Percentiles rank a stretch among this genome's conserved stretches.
These are phyloP conservation scores for Orussus abietinus DNA, from an alignment of 1,140 invertebrate species.

Conservation along the genomic window DNA sequence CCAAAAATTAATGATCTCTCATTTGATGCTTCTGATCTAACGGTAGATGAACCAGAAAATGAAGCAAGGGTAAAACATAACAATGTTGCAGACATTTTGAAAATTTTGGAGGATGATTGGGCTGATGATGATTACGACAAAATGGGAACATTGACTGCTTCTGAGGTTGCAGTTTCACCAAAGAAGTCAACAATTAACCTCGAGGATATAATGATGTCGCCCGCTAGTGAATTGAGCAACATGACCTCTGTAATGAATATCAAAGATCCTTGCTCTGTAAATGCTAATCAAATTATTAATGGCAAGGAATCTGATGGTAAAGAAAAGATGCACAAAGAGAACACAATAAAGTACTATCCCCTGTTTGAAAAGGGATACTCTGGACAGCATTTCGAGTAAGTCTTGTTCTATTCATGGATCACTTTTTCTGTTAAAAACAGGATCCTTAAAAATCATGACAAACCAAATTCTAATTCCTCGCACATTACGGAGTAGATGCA, in stretches of 20 bases:
- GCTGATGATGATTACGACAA: slow-evolving; percentile 39
- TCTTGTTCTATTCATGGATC: slow-evolving; percentile 11
- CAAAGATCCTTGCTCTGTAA: slow-evolving; percentile 22
- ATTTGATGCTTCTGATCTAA: slow-evolving; percentile 38
- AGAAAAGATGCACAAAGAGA: slow-evolving; percentile 10
- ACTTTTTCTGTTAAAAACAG: too few species aligned
- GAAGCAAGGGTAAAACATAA: slow-evolving; percentile 23
- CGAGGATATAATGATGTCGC: slow-evolving; percentile 42
- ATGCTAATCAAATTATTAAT: slow-evolving; percentile 16
- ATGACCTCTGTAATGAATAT: slow-evolving; percentile 54
- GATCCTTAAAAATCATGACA: too few species aligned
- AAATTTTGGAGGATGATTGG: slow-evolving; percentile 46
- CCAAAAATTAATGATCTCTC: slow-evolving; percentile 11
- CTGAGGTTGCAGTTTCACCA: slow-evolving; percentile 8
- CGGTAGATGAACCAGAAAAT: slow-evolving; percentile 31
- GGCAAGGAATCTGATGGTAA: slow-evolving; percentile 15
- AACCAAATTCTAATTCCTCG: too few species aligned
- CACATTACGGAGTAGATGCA: too few species aligned
- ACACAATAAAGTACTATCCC: slow-evolving; percentile 33
- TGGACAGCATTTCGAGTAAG: slow-evolving; percentile 23
- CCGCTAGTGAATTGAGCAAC: slow-evolving; percentile 53
- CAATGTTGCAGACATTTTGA: slow-evolving; percentile 33
- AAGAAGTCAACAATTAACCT: slow-evolving; percentile 12
- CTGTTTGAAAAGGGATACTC: slow-evolving; percentile 39
- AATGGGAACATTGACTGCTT: slow-evolving; percentile 23